A percentile compares a stretch with the other conserved stretches of the same genome.
Conservation (phyloP, 2,888 invertebrate species). For the Sepiola atlantica region DNA sequence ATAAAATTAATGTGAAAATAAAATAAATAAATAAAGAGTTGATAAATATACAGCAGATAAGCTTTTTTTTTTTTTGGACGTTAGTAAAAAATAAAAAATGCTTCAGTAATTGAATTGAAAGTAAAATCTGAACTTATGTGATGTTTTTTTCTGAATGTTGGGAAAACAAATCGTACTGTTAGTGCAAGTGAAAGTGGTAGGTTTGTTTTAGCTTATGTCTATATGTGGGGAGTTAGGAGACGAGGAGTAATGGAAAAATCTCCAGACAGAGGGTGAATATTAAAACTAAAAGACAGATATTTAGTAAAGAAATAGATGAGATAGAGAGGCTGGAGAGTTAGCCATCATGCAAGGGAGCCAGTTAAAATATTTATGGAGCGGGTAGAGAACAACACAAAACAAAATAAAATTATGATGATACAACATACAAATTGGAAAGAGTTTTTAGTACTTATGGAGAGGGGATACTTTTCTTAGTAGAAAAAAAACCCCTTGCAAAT, state of each 20-base stretch:
- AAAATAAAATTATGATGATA: neutral
- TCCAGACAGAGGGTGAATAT: too few relatives aligned
- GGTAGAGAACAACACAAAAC: neutral
- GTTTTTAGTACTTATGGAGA: neutral
- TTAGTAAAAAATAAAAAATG: too few relatives aligned
- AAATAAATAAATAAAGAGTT: too few relatives aligned
- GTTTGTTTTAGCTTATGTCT: neutral
- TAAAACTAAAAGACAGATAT: too few relatives aligned
- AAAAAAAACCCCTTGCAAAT: neutral
- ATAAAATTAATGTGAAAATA: too few relatives aligned
- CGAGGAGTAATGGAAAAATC: too few relatives aligned
- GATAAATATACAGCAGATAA: too few relatives aligned
- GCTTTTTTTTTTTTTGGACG: too few relatives aligned
- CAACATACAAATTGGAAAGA: neutral
- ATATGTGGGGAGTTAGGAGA: too few relatives aligned
- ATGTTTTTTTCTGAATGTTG: neutral
- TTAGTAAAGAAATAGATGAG: neutral
- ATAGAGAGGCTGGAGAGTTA: neutral
- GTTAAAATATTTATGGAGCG: neutral
- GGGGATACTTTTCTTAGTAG: neutral
- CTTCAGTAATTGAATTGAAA: too few relatives aligned
- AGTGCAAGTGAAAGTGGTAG: neutral
- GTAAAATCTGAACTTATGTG: too few relatives aligned
- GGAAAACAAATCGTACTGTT: neutral
- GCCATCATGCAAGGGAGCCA: neutral